Conservation (phyloP, 2,797 vertebrate species). For the Hipposideros larvatus region DNA sequence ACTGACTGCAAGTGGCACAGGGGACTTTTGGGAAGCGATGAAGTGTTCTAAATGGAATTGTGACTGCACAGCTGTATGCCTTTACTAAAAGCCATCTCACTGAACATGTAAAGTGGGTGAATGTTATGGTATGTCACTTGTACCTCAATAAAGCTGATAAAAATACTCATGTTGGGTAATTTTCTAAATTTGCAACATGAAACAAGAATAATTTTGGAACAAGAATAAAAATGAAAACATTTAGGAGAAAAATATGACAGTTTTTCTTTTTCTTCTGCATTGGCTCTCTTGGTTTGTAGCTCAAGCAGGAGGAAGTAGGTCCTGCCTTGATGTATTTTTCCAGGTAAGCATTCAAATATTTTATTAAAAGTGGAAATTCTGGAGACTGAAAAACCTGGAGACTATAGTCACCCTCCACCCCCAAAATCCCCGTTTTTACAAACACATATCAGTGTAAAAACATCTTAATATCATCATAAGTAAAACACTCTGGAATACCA, state of each 20-base stretch:
- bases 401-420: neutral
- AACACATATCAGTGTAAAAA: rapidly evolving
- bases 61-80: rapidly evolving
- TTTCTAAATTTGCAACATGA: neutral
- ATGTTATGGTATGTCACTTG: neutral
- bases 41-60: too few relatives aligned
- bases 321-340: neutral
- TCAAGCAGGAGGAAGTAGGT: neutral
- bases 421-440: neutral
- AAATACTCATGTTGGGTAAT: neutral
- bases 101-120: rapidly evolving
- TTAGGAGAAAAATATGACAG: neutral
- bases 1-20: rapidly evolving
- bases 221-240: neutral
- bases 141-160: neutral
- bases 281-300: neutral
- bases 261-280: neutral
- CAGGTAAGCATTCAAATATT: neutral
- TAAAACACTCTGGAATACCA: neutral
- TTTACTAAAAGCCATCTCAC: rapidly evolving
- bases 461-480: rapidly evolving
- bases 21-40: rapidly evolving
- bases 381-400: neutral
- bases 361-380: neutral
- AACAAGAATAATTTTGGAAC: neutral